Conservation (phyloP, 1,140 invertebrate genomes). For the Oreohelix idahoensis region DNA sequence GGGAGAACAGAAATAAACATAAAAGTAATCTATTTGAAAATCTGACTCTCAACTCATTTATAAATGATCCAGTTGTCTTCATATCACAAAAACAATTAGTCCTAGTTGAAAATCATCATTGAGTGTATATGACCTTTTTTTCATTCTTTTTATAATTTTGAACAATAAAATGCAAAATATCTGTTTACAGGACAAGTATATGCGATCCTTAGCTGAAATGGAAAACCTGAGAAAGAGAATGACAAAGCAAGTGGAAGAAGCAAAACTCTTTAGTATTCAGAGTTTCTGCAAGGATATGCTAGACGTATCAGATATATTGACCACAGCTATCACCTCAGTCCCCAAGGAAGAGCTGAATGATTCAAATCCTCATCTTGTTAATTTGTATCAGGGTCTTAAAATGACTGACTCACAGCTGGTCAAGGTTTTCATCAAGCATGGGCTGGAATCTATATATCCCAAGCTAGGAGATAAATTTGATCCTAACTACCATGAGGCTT, state of each 20-base stretch:
- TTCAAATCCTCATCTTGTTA: constrained; percentile 87
- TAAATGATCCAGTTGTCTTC: too few species aligned
- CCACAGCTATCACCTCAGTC: constrained; percentile 90
- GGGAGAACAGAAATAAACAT: too few species aligned
- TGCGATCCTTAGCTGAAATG: constrained; percentile 91
- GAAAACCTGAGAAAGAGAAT: constrained; percentile 92
- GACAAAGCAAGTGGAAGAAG: constrained; percentile 93
- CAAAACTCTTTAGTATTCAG: constrained; percentile 96
- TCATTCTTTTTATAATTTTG: not conserved
- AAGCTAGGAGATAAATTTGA: constrained; percentile 92
- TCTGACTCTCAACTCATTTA: too few species aligned
- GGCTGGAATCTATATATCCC: constrained; percentile 88
- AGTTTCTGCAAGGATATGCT: constrained; percentile 97
- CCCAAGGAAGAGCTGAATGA: constrained; percentile 85
- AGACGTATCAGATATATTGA: constrained; percentile 94
- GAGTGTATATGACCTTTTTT: too few species aligned
- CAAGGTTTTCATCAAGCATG: constrained; percentile 91
- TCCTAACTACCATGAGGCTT: constrained; percentile 95
- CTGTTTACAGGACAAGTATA: constrained; percentile 88
- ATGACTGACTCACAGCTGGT: constrained; percentile 92
- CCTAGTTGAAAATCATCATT: too few species aligned
- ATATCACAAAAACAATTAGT: too few species aligned
- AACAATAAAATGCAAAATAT: not conserved
- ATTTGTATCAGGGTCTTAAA: constrained; percentile 89
- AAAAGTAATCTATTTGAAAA: too few species aligned